Base-by-base conservation (phyloP, 2,113 vertebrate species). In the Dasyprocta punctata region DNA sequence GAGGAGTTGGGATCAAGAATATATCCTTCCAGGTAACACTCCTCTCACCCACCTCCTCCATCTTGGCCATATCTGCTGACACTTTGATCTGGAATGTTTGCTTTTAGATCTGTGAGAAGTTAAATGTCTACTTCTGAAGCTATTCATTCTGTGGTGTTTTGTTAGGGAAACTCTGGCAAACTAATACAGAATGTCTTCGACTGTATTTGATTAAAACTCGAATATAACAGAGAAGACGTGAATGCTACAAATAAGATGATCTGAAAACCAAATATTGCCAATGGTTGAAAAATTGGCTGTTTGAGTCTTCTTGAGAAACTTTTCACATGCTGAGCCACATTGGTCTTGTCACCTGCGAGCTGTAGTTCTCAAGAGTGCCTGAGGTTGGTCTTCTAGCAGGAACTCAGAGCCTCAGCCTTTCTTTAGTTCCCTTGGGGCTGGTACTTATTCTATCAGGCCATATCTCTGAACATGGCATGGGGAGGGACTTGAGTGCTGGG, bases 151-250 rank as follows among this genome's bases (percentile, higher is more conserved):
- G 10, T 75, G 19, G 19, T 38, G 49, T 83, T 87, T 96, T 69
- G 69, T 77, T 75, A 80, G 54, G n/a, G 36, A 36, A 81, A n/a
- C n/a, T 2, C 30, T 87, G 41, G 47, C 10, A 83, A 85, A 81
- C 0, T 13, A 63, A 58, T 11, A 10, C 0, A 26, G n/a, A 47
- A 80, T 0, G 22, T 71, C 3, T 30, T 90, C 82, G 80, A 28
- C 24, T 61, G 56, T 73, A 88, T 97, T 94, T 96, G 86, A 78
- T 52, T 94, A 52, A 85, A 95, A 96, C 90, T 82, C 98, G 49
- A 38, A 54, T 82, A 4, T 44, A 80, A 90, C 33, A 90, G 81
- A 44, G 93, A n/a, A 78, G 3, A 90, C 20, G 77, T 38, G 60
- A 83, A 49, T n/a, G 41, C 38, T 67, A 86, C 71, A 41, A 83